Evolutionary conservation across 2,888 invertebrate species (phyloP).

Genomic region (Druceiella hillmani): DNA sequence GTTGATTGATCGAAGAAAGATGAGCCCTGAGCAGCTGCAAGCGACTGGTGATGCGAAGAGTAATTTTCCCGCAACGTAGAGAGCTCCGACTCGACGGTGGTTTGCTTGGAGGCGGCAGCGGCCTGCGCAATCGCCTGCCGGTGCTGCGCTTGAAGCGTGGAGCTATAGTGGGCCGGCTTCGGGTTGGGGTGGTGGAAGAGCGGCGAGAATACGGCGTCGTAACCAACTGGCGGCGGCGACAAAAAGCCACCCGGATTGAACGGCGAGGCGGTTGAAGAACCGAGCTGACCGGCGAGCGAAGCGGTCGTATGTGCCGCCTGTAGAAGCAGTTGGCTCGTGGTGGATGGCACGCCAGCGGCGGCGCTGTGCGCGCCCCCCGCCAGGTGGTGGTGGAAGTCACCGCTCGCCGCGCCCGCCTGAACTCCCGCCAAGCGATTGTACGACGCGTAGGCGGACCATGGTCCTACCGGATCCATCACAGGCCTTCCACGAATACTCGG

Average conservation of each 20-base stretch:
- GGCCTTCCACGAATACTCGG: too few relatives aligned
- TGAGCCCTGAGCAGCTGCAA: constrained; percentile 51
- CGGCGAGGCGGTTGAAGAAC: constrained; percentile 57
- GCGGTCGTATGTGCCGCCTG: constrained; percentile 59
- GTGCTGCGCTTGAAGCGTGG: constrained; percentile 60
- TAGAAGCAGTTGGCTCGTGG: constrained; percentile 61
- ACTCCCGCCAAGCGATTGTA: constrained; percentile 77
- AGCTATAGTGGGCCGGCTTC: constrained; percentile 68
- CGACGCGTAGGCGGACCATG: constrained; percentile 79
- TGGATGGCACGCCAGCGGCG: constrained; percentile 53
- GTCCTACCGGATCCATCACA: constrained; percentile 87
- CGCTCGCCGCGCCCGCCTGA: constrained; percentile 61
- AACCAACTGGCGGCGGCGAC: constrained; percentile 69
- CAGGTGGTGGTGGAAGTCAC: constrained; percentile 64
- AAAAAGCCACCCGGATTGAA: constrained; percentile 69
- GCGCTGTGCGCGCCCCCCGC: constrained; percentile 49
- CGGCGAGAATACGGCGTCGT: constrained; percentile 78
- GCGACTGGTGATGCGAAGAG: constrained; percentile 47
- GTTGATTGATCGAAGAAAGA: constrained; percentile 65
- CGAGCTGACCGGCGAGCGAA: constrained; percentile 57
- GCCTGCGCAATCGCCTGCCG: constrained; percentile 59
- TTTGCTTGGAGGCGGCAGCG: constrained; percentile 52
- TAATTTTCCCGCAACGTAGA: constrained; percentile 56
- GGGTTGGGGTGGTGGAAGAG: constrained; percentile 74
- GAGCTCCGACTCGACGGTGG: constrained; percentile 53